A percentile compares a stretch with the other conserved stretches of the same genome.
Evolutionary conservation across 2,113 vertebrate genomes (phyloP).

Genomic region (Tachycineta bicolor): DNA sequence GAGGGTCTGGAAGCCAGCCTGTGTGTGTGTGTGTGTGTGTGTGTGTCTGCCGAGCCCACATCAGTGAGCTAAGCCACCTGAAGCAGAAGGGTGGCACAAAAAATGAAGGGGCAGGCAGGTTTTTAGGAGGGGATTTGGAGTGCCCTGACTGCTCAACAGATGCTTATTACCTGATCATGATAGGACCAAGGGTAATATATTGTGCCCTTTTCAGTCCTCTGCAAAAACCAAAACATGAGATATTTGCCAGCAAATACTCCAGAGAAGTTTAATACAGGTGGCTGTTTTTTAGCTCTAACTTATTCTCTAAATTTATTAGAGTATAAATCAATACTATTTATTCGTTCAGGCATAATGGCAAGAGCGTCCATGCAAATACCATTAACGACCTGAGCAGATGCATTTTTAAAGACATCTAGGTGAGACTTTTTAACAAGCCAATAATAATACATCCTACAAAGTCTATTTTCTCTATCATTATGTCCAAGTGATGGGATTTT

Average conservation of each 20-base stretch:
- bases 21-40: too few relatives aligned
- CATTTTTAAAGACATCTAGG: not conserved
- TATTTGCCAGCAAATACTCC: not conserved
- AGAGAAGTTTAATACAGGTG: not conserved
- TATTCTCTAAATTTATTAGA: not conserved
- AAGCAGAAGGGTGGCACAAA: not conserved
- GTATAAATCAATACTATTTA: not conserved
- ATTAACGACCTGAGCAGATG: not conserved
- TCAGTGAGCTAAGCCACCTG: not conserved
- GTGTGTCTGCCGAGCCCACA: rapidly evolving
- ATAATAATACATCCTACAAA: not conserved
- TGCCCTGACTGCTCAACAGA: not conserved
- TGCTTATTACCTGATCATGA: not conserved
- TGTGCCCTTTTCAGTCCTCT: not conserved
- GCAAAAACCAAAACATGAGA: not conserved
- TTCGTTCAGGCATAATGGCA: not conserved
- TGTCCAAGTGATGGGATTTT: not conserved
- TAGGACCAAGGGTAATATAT: not conserved
- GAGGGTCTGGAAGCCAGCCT: not conserved
- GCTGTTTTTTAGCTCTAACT: not conserved
- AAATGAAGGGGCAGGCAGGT: not conserved
- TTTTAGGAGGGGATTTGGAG: not conserved
- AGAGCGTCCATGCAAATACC: not conserved
- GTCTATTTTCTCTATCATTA: not conserved
- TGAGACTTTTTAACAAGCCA: not conserved